Evolutionary conservation across 1,140 invertebrate species (phyloP).

Genomic region (Meteorus sp.): DNA sequence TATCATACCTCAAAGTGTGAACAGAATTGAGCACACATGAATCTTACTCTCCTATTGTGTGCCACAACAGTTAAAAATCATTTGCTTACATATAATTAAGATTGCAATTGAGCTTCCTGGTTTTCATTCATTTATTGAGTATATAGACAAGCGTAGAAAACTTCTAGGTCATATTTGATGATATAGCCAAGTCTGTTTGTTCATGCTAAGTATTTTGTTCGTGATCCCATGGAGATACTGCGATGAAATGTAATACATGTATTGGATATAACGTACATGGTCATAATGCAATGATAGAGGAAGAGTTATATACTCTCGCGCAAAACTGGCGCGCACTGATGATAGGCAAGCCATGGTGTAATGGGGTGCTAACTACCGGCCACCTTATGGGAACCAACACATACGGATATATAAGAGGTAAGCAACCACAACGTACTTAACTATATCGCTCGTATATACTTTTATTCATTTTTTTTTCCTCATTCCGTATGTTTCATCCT

Average conservation of each 20-base stretch:
- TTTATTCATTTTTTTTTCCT: too few species aligned
- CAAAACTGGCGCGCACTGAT: conserved; percentile 35
- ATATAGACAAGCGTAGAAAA: conserved; percentile 11
- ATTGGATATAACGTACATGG: too few species aligned
- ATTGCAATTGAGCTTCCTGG: conserved; percentile 21
- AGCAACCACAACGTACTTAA: conserved; percentile 17
- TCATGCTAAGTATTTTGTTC: background rate
- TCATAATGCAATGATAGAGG: too few species aligned
- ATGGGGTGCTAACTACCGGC: conserved; percentile 53
- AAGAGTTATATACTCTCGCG: too few species aligned
- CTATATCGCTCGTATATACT: conserved; percentile 6
- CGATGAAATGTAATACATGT: too few species aligned
- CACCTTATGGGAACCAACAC: conserved; percentile 46
- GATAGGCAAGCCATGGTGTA: conserved; percentile 54
- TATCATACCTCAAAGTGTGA: too few species aligned
- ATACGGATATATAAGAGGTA: conserved; percentile 21
- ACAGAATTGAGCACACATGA: too few species aligned
- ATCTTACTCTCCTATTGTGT: too few species aligned
- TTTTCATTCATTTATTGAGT: conserved; percentile 29
- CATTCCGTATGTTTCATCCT: conserved; percentile 10
- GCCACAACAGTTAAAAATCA: too few species aligned
- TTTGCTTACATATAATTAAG: too few species aligned
- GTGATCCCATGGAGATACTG: background rate
- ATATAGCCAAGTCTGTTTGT: conserved; percentile 5
- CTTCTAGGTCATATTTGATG: background rate